These are phyloP conservation scores for Plotosus lineatus DNA, from an alignment of 2,113 vertebrate genomes.

Conservation along the genomic window DNA sequence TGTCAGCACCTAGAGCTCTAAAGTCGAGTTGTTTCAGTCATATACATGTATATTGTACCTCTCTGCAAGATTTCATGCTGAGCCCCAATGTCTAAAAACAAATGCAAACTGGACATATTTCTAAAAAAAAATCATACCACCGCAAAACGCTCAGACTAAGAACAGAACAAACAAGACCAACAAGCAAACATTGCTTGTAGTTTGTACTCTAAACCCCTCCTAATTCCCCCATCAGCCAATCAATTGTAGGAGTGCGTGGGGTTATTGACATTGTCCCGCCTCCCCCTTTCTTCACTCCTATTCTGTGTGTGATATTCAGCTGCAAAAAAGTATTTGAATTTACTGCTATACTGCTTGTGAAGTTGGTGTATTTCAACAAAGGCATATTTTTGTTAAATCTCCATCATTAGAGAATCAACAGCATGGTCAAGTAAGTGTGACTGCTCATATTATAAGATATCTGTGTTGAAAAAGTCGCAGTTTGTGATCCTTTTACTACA, in stretches of 20 bases:
- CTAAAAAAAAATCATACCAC: too few species aligned
- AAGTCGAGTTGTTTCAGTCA: neutral
- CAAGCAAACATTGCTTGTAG: too few species aligned
- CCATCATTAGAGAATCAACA: neutral
- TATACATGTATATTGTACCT: too few species aligned
- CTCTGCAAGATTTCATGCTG: too few species aligned
- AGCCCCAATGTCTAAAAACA: too few species aligned
- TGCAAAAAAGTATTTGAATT: neutral
- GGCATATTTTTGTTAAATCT: neutral
- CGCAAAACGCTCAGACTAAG: too few species aligned
- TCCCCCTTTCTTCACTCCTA: neutral
- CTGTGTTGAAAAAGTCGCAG: neutral
- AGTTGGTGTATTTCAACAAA: constrained; percentile 25
- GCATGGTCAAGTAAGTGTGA: constrained; percentile 48
- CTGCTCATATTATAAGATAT: neutral
- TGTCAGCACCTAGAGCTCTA: neutral
- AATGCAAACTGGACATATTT: too few species aligned
- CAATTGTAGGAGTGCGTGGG: neutral
- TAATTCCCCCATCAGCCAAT: neutral
- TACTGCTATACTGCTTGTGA: constrained; percentile 13
- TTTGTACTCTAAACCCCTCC: too few species aligned
- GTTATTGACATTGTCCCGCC: neutral
- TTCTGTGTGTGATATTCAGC: too few species aligned
- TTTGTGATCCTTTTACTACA: neutral
- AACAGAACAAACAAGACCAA: too few species aligned